Percentiles rank a stretch among this genome's conserved stretches.
Evolutionary conservation across 1,140 invertebrate species (phyloP).

Genomic region (Copidosoma floridanum): DNA sequence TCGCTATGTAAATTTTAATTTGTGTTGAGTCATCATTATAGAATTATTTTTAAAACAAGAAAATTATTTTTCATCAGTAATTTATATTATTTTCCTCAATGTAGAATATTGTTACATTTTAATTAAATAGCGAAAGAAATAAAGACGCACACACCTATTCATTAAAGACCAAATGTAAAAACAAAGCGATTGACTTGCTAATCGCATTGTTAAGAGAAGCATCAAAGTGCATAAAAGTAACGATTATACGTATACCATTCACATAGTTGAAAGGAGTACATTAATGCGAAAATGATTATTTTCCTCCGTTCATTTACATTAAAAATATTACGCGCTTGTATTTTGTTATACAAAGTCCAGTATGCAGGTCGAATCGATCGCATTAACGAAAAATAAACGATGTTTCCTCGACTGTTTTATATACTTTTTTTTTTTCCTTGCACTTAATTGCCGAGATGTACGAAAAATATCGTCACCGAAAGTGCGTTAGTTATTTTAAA

Average conservation of each 20-base stretch:
- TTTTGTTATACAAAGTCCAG: background rate
- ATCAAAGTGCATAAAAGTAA: background rate
- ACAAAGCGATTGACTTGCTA: background rate
- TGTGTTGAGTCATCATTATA: no score
- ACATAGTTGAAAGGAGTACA: constrained; percentile 7
- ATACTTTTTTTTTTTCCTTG: background rate
- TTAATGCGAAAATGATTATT: background rate
- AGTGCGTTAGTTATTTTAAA: constrained; percentile 15
- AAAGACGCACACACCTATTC: background rate
- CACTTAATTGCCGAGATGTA: background rate
- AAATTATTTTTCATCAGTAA: constrained; percentile 14
- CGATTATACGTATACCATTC: background rate
- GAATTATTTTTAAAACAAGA: no score
- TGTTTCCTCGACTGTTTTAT: constrained; percentile 6
- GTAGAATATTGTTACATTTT: constrained; percentile 12
- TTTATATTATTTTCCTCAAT: background rate
- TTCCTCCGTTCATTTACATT: background rate
- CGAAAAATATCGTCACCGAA: constrained; percentile 1
- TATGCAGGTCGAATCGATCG: background rate
- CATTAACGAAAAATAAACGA: background rate
- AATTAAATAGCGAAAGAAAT: constrained; percentile 14
- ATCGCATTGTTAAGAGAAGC: background rate
- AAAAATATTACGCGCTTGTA: background rate
- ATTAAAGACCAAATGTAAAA: background rate
- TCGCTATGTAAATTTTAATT: constrained; percentile 2